Evolutionary conservation across 2,113 vertebrate genomes (phyloP), one percentile per base, ranked within the genome.

Genomic region (Camelus dromedarius): DNA sequence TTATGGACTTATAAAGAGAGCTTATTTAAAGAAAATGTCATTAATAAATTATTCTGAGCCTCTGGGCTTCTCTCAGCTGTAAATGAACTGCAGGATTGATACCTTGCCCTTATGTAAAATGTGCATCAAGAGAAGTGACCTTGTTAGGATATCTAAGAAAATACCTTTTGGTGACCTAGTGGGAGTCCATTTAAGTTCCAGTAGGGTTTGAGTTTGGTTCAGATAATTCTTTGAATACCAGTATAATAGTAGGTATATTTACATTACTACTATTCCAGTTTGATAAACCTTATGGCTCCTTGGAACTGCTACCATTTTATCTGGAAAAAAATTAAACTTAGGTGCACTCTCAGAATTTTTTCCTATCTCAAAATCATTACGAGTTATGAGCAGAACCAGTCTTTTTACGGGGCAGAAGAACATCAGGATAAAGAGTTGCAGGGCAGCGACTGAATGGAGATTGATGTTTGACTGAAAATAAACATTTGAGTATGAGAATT

Each of bases 1-100:
- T 95, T 92, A 64, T 79, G 28, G 52, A 50, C 32, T 96, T 93
- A 83, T 22, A 15, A 96, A 79, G 83, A 93, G 56, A 92, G n/a
- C 7, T 89, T 96, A 89, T 83, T 87, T 96, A 87, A 93, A 96
- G 64, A 80, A 93, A 97, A 88, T 92, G 50, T 94, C 64, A 82
- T 93, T 64, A 94, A 85, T 76, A 89, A 93, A 93, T 95, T 88
- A 80, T 90, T 88, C 35, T 80, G 88, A 19, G 64, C 24, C 69
- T 88, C 60, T 94, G 38, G 77, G 79, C 85, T 93, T 93, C 81
- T 97, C 60, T 75, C 30, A 87, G 67, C 75, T 92, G 89, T 85
- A 89, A 91, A 62, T 91, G 86, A 93, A 93, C 85, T 87, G 42
- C 64, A 66, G 84, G 70, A 95, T 88, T 86, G 60, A 54, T 75